Conservation (phyloP, 2,113 vertebrate species). For the Steatornis caripensis region DNA sequence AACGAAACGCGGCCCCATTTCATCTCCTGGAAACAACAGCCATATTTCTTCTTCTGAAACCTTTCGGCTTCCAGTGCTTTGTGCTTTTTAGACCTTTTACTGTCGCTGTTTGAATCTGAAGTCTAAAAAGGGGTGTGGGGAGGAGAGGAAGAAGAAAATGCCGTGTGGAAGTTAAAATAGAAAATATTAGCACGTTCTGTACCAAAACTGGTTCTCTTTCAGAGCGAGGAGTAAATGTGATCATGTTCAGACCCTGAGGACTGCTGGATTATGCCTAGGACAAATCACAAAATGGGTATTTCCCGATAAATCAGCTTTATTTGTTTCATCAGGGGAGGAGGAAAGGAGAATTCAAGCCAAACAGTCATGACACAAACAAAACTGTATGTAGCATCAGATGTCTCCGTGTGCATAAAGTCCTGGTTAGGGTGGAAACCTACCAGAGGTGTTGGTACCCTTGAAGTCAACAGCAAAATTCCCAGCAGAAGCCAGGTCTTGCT, state of each 20-base stretch:
- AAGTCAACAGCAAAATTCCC: not conserved
- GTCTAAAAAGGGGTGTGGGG: not conserved
- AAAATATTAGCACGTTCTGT: not conserved
- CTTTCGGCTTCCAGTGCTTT: not conserved
- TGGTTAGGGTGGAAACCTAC: not conserved
- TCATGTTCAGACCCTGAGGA: not conserved
- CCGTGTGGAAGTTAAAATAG: not conserved
- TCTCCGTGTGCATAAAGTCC: rapidly evolving
- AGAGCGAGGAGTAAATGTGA: not conserved
- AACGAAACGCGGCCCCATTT: rapidly evolving
- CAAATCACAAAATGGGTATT: not conserved
- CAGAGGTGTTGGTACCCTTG: not conserved
- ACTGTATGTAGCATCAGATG: not conserved
- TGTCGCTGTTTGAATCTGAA: not conserved
- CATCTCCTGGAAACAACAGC: not conserved
- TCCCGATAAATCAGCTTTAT: not conserved
- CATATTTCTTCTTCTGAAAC: not conserved
- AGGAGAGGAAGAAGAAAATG: not conserved
- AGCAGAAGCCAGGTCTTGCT: not conserved
- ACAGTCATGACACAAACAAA: not conserved
- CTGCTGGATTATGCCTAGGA: not conserved
- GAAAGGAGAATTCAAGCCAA: not conserved
- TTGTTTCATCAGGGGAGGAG: not conserved
- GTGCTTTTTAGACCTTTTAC: not conserved
- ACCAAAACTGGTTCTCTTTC: not conserved